These are phyloP conservation scores for Callospermophilus lateralis DNA, from an alignment of 2,113 vertebrate species.

Conservation along the genomic window DNA sequence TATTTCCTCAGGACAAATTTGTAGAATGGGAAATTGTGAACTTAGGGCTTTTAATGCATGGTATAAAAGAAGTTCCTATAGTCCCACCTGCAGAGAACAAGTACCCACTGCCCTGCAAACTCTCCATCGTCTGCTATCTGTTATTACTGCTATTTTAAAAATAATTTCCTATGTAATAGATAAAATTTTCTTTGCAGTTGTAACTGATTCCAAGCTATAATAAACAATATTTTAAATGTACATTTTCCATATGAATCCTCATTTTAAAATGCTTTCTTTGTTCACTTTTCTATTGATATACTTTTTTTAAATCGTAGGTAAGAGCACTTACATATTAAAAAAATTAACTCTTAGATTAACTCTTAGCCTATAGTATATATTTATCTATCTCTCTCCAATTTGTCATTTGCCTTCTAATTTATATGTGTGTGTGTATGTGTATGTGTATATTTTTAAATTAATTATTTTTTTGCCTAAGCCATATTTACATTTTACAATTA, in stretches of 20 bases:
- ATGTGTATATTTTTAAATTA: too few relatives aligned
- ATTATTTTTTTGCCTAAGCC: background rate
- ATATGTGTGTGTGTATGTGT: background rate
- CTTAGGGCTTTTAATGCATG: background rate
- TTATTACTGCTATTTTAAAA: background rate
- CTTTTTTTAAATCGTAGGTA: background rate
- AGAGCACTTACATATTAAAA: background rate
- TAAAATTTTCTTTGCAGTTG: slow-evolving; percentile 8
- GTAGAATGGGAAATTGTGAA: background rate
- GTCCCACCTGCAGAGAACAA: background rate
- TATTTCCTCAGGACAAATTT: slow-evolving; percentile 21
- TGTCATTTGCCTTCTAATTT: slow-evolving; percentile 8
- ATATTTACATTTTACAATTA: slow-evolving; percentile 67
- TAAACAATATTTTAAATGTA: slow-evolving; percentile 9
- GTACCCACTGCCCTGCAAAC: background rate
- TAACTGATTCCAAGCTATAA: background rate
- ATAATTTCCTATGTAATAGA: background rate
- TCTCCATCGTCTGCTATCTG: background rate
- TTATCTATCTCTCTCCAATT: background rate
- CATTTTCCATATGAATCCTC: background rate
- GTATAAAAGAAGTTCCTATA: background rate
- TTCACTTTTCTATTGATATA: background rate
- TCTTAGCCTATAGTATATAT: background rate
- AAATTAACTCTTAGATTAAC: slow-evolving; percentile 53
- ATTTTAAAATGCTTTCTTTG: background rate